A percentile compares a stretch with the other conserved stretches of the same genome.
phyloP scores from a whole-genome alignment of 2,888 invertebrate species.

The Helleia helle region DNA sequence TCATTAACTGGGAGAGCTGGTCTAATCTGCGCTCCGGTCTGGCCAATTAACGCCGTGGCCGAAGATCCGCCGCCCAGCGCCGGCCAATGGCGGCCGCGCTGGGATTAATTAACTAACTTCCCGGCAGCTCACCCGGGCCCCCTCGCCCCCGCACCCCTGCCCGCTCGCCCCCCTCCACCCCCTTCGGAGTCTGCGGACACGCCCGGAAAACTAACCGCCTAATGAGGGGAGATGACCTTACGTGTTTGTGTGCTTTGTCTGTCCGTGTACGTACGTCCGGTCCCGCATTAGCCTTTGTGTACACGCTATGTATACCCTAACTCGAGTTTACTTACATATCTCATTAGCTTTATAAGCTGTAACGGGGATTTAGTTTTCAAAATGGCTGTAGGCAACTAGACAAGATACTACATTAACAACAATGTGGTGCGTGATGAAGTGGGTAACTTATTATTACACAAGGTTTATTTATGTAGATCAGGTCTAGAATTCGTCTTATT shows the following conservation, averaged over 20 bases:
- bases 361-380: no score
- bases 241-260: conserved; percentile 55
- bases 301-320: conserved; percentile 41
- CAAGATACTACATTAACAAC: no score
- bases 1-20: conserved; percentile 54
- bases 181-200: conserved; percentile 68
- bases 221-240: conserved; percentile 75
- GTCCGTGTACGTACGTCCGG: conserved; percentile 35
- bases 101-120: conserved; percentile 74
- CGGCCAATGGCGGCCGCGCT: conserved; percentile 69
- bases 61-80: conserved; percentile 59
- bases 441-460: no score
- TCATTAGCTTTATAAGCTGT: no score
- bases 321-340: neutral
- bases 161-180: conserved; percentile 35
- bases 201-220: conserved; percentile 75
- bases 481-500: no score
- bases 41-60: conserved; percentile 73
- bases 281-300: conserved; percentile 56
- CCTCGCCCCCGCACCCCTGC: conserved; percentile 22
- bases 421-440: no score
- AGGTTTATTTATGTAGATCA: no score
- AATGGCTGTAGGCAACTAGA: no score
- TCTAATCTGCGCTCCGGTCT: conserved; percentile 55
- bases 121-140: conserved; percentile 41